Base-by-base conservation (phyloP, 2,888 invertebrate species). In the Luperina nickerlii region DNA sequence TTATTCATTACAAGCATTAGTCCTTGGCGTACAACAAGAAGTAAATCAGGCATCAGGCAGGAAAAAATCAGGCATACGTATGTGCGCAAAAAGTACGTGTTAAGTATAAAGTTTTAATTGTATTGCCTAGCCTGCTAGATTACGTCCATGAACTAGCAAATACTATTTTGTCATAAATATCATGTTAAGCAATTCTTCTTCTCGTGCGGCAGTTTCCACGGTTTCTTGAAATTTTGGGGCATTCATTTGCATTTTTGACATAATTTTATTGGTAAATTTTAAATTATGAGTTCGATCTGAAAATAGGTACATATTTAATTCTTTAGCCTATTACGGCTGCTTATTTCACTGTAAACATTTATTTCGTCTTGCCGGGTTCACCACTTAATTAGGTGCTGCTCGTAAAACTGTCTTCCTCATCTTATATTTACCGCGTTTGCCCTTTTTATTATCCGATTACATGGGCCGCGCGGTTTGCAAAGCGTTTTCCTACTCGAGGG, bases 331-430 rank as follows among this genome's bases (percentile, higher is more conserved):
- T 86, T 85, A 86, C 89, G 76, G 84, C 88, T 90, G 90, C 92
- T 94, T 93, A 94, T 94, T 92, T 90, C 90, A 92, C 92, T 92
- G 94, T 95, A 94, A 96, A 94, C 94, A 95, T 93, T 96, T 94
- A 92, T 92, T 96, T 94, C 94, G 93, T 95, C 95, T 94, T 96
- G 94, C 95, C 95, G 95, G 94, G 95, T 95, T 96, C 95, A 95
- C 96, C 96, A 95, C 97, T 97, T 97, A 97, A 97, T 97, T 97
- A 97, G 97, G 96, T 95, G 95, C 93, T 93, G 96, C 94, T 97
- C 97, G 97, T 97, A 97, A 97, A 97, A 97, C 97, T 97, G 97
- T 97, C 97, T 97, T 96, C 96, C 96, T 97, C 97, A 96, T 97
- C 97, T 96, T 96, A 96, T 97, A 97, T 97, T 97, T 97, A 97